Evolutionary conservation across 2,888 invertebrate genomes (phyloP), one percentile per base, ranked within the genome.

Genomic region (Athalia circularis): DNA sequence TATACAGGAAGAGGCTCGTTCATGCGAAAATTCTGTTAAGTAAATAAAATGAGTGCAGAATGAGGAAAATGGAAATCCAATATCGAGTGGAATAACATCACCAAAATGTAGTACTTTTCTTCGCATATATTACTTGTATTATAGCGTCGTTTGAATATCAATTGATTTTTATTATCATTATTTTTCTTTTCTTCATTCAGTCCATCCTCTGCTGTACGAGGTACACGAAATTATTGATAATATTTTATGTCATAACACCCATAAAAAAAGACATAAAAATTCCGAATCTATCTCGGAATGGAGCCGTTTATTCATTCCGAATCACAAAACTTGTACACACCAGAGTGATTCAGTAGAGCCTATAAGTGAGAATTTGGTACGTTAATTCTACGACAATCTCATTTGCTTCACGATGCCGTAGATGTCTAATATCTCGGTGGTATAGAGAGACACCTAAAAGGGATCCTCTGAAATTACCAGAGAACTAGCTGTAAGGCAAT

Each of bases 401-500:
- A 29, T 29, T 29, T 29, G 29, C 29, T 29, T 29, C 29, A 29
- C 29, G 29, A 1, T 29, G 1, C 29, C 29, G 29, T 29, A 29
- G 29, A 29, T 29, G 29, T 29, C 29, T 29, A 29, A 29, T 29
- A 29, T 13, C 65, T 48, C n/a, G 65, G 8, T 50, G 13, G 47
- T 15, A 48, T 4, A 15, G 48, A 8, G 50, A 11, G 15, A 67
- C 50, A 50, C 65, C 50, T 50, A 8, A 48, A 67, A 9, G 65
- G 48, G 15, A 15, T 15, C 50, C 65, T 67, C 48, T 50, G 65
- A 67, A 48, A 67, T 67, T 67, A 67, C 4, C 50, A 15, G 50
- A 4, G 50, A 67, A 67, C 50, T 67, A 50, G 48, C 65, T 67
- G 4, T n/a, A 50, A 67, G 50, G 65, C 15, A 48, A 67, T 67